Evolutionary conservation across 2,797 vertebrate genomes (phyloP), one percentile per base, ranked within the genome.

Genomic region (Rhinophrynus dorsalis): DNA sequence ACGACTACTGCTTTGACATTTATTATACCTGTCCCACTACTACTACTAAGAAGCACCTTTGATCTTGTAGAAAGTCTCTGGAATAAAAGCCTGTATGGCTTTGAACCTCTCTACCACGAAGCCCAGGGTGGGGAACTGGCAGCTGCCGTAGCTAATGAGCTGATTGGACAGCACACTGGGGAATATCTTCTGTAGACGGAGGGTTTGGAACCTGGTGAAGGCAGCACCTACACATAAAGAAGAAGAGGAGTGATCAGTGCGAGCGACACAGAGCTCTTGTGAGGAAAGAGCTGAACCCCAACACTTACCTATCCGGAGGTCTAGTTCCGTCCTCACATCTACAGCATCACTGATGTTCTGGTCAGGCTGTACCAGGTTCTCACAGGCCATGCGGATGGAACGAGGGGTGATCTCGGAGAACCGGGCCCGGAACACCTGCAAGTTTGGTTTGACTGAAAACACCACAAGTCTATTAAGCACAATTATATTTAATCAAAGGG

Each of bases 31-130:
- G n/a, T n/a, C n/a, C n/a, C n/a, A n/a, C n/a, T n/a, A n/a, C n/a
- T n/a, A n/a, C n/a, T n/a, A n/a, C n/a, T n/a, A n/a, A 48, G 10
- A 21, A 10, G 45, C 45, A 97, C 96, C 96, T 94, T 95, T 98
- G 50, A 99, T 99, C 87, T 90, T 99, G 80, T 94, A 97, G 85
- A 99, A 99, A 4, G 84, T 83, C 86, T 99, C 97, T 0, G 96
- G 91, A 76, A 99, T 92, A 63, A 99, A 99, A 35, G 96, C 93
- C 79, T 99, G 95, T 77, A 99, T 99, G 69, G 97, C 94, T 90
- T 99, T 99, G 74, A 99, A 99, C 3, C 97, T 92, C 77, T 99
- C 97, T 3, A 99, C 97, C 55, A 99, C 97, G 33, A 99, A 99
- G 1, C 97, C 97, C 74, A 99, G 85, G 0, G 97, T 99, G 5